These are phyloP conservation scores for Casuarius casuarius DNA, from an alignment of 2,113 vertebrate species.

Conservation along the genomic window DNA sequence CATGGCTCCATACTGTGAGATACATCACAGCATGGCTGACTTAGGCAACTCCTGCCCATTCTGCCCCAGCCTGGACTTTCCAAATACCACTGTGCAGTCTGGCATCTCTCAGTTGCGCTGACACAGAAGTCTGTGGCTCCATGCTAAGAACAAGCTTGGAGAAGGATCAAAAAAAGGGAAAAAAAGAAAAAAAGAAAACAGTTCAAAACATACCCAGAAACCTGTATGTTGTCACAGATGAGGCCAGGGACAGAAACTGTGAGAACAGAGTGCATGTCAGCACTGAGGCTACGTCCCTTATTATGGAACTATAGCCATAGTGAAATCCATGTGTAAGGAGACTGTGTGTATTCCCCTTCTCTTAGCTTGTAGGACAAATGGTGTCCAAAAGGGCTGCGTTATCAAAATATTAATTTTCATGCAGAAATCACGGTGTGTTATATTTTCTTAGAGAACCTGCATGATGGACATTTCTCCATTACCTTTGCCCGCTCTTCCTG, in stretches of 20 bases:
- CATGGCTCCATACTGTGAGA: neutral
- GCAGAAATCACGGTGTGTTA: neutral
- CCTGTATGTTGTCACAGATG: neutral
- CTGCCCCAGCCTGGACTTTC: neutral
- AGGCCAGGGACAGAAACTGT: neutral
- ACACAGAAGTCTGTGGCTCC: neutral
- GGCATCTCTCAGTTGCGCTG: neutral
- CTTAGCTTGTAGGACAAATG: neutral
- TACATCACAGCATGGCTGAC: neutral
- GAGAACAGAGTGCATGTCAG: neutral
- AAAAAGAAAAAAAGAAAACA: neutral
- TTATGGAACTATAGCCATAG: neutral
- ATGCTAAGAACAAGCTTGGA: neutral
- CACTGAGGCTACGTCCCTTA: neutral
- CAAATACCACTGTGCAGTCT: accelerated
- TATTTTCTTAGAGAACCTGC: neutral
- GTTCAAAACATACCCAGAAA: neutral
- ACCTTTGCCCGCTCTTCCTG: accelerated
- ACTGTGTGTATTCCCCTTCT: neutral
- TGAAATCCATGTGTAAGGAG: neutral
- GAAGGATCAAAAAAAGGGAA: neutral
- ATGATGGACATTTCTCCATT: accelerated
- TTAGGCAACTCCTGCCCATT: neutral
- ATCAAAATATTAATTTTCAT: neutral
- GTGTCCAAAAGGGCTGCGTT: neutral